Base-by-base conservation (phyloP, 2,888 invertebrate species). In the Aphodius granarius region DNA sequence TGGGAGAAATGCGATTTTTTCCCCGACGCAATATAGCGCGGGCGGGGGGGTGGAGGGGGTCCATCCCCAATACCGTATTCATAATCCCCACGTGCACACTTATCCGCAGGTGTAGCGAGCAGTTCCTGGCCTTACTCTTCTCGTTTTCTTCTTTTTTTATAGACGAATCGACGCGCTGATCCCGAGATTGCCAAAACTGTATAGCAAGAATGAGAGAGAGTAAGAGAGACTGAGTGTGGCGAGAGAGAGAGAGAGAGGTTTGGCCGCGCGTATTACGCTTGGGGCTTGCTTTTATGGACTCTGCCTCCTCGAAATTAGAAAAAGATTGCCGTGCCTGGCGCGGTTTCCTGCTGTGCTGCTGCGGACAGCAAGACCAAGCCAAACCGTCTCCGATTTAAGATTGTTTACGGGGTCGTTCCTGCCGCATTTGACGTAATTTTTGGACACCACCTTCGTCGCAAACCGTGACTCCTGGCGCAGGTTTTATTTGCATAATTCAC, bases 81-180 rank as follows among this genome's bases (percentile, higher is more conserved):
- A 76, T 76, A 76, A 76, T 76, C 76, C 76, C 76, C 76, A 74
- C 71, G 76, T 76, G 76, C 71, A 66, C 74, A 71, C 76, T 76
- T 76, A 76, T 63, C 68, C 76, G 74, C 76, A 76, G 76, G 76
- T 76, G 76, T 74, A 76, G 72, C 76, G 66, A 21, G 17, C 63
- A 16, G 71, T 63, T 23, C 63, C 43, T 3, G 62, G 6, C 43
- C 9, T 43, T 43, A 9, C 13, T 13, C 43, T 43, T 43, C 13
- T 68, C 20, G n/a, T 68, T 21, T 68, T 68, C 20, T 20, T 68
- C 68, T 20, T 68, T 68, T 68, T 68, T 68, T 68, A 68, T 68
- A 20, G 68, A 22, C 5, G 68, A 20, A 68, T 68, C 68, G 68
- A 22, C 19, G 68, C 68, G 21, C 21, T 22, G 68, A 21, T 22